Evolutionary conservation across 2,888 invertebrate species (phyloP), one percentile per base, ranked within the genome.

Genomic region (Epistrophe eligans): DNA sequence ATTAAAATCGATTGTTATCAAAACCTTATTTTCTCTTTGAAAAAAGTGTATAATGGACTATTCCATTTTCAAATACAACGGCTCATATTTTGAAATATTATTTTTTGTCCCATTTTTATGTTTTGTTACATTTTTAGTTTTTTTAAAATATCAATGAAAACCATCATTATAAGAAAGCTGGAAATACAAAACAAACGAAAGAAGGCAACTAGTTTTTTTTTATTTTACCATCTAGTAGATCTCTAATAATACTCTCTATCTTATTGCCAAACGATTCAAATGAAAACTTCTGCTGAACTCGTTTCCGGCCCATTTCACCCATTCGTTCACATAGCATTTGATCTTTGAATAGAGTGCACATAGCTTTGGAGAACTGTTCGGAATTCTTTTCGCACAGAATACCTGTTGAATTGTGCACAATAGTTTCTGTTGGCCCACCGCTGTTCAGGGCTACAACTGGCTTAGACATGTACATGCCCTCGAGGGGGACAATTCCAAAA

Each of bases 401-500:
- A 0, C 98, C 98, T 0, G 97, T 98, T 0, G 95, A 94, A 70
- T 95, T 95, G 93, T 97, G 94, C 1, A 93, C 92, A 64, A 99
- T 94, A 0, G 99, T 99, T 93, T 99, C 99, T 1, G 95, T 95
- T 0, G 99, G 99, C 0, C 99, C 99, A 35, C 99, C 99, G 90
- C 97, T 97, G 90, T 98, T 97, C 0, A 97, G 96, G 0, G 99
- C 99, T 89, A 99, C 96, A 0, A 99, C 99, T 6, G 99, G 99
- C 90, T 97, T 97, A 5, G 95, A 94, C 91, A 96, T 95, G 91
- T 97, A 97, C 99, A 99, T 99, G 0, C 99, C 99, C 94, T 99
- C 99, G 73, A 99, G 94, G 0, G 99, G 99, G 10, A 99, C 99
- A 90, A 99, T 99, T 7, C 99, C 99, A 94, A 99, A 99, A 93